Evolutionary conservation across 2,113 vertebrate species (phyloP), one percentile per base, ranked within the genome.

Genomic region (Narcine bancroftii): DNA sequence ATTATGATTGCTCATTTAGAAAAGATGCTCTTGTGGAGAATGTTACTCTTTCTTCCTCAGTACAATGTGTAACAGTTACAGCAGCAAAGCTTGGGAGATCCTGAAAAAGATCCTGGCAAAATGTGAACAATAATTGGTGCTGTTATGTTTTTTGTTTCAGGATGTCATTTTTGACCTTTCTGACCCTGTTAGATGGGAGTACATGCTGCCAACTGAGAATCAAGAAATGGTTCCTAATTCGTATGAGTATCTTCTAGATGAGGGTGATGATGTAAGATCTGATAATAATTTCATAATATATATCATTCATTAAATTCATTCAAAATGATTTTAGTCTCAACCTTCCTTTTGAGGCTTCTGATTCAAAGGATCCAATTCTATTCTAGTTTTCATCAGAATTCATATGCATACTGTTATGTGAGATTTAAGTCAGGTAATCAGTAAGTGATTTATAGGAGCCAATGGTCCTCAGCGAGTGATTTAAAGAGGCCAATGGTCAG

Each of bases 101-200:
- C 53, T 33, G 13, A n/a, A 11, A 2, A 87, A 36, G 39, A 13
- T 87, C 29, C 53, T n/a, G 17, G 13, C 17, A 5, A 60, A 21
- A 21, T 87, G 33, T 87, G 36, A 36, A n/a, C 53, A 87, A 60
- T 36, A 60, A 87, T 15, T 60, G 50, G 60, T 63, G 33, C 50
- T 60, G 53, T 87, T 60, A 36, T 87, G 56, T 42, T 47, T 71
- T 45, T 69, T 69, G 21, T 91, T 45, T 65, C 75, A 99, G 98
- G 97, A 96, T 13, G 93, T 98, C 95, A 24, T 92, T 92, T 99
- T 96, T 94, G 96, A 99, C 94, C 95, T 99, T 93, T 94, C 95
- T 5, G 96, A 99, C 45, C 0, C 94, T 0, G 65, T 95, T 39
- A 63, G 63, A 91, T 99, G 98, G 99, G 97, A 99, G 94, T 93